phyloP scores from a whole-genome alignment of 2,888 invertebrate species.

The Amblyjoppa proteus region DNA sequence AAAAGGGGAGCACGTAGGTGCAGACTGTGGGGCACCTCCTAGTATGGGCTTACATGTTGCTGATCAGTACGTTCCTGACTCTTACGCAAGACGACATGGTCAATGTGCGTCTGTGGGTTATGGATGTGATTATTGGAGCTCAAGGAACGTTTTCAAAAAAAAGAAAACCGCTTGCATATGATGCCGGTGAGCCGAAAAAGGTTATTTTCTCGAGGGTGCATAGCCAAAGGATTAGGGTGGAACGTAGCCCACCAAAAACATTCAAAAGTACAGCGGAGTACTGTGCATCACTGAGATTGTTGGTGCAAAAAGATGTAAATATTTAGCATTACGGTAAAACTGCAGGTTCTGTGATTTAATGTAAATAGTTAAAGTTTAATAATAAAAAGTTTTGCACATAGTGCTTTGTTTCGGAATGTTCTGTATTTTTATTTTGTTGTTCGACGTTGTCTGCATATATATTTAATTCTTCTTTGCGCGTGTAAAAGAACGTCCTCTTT shows the following conservation, averaged over 20 bases:
- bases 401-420: too few relatives aligned
- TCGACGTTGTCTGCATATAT: too few relatives aligned
- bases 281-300: background rate
- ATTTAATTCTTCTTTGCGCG: too few relatives aligned
- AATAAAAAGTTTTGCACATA: too few relatives aligned
- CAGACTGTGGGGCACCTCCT: constrained; percentile 25
- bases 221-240: background rate
- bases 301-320: constrained; percentile 19
- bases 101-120: constrained; percentile 18
- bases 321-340: background rate
- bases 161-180: background rate
- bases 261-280: constrained; percentile 32
- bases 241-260: background rate
- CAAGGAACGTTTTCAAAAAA: background rate
- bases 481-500: too few relatives aligned
- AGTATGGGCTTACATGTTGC: constrained; percentile 23
- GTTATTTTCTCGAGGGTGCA: constrained; percentile 15
- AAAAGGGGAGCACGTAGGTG: background rate
- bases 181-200: constrained; percentile 14
- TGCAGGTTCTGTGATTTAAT: too few relatives aligned
- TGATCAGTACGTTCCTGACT: background rate
- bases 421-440: too few relatives aligned
- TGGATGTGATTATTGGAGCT: constrained; percentile 24
- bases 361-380: too few relatives aligned
- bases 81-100: constrained; percentile 10